phyloP scores from a whole-genome alignment of 2,113 vertebrate genomes.

The Pollachius pollachius region DNA sequence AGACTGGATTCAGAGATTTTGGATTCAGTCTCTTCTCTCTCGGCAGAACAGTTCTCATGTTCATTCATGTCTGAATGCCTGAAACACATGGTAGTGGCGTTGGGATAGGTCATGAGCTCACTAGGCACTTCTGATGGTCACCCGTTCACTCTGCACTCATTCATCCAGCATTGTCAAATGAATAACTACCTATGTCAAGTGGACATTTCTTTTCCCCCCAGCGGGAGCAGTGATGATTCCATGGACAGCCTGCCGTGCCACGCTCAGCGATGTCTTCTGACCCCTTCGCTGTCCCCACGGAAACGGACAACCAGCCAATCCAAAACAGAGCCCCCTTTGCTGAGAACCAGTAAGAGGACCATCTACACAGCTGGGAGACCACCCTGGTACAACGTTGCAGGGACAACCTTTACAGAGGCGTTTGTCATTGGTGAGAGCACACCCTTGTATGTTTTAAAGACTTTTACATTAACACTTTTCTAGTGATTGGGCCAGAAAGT shows the following conservation, averaged over 20 bases:
- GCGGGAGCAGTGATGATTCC: constrained; percentile 73
- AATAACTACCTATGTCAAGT: not conserved
- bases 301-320: constrained; percentile 80
- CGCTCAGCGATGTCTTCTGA: constrained; percentile 67
- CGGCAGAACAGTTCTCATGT: constrained; percentile 51
- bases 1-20: constrained; percentile 34
- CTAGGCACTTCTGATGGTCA: constrained; percentile 76
- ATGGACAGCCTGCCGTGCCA: constrained; percentile 69
- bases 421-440: constrained; percentile 82
- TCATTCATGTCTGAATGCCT: constrained; percentile 9
- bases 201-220: constrained; percentile 6
- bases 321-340: constrained; percentile 80
- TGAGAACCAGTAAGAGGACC: constrained; percentile 84
- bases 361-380: constrained; percentile 88
- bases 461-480: too few relatives aligned
- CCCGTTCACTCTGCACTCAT: not conserved
- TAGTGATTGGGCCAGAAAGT: too few relatives aligned
- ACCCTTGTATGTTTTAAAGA: too few relatives aligned
- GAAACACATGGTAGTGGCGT: constrained; percentile 27
- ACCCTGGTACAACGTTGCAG: constrained; percentile 88
- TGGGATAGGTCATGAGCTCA: constrained; percentile 58
- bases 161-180: not conserved
- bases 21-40: constrained; percentile 39
- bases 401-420: constrained; percentile 87
- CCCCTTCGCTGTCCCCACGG: constrained; percentile 73